A percentile compares a stretch with the other conserved stretches of the same genome.
Evolutionary conservation across 1,140 invertebrate species (phyloP).

Genomic region (Euglossa dilemma): DNA sequence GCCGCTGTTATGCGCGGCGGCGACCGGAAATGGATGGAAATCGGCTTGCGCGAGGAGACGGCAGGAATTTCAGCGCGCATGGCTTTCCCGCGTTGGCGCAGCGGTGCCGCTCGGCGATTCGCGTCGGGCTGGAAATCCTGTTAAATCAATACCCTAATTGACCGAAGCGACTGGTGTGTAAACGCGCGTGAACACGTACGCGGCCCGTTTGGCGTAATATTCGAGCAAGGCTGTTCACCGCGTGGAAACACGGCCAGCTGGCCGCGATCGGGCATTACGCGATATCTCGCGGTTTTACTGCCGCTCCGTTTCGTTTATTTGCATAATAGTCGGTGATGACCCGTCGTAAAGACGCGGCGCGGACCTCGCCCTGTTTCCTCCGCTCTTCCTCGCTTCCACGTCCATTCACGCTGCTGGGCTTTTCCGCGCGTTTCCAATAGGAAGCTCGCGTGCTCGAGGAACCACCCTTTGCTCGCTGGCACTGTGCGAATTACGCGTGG

Average conservation of each 20-base stretch:
- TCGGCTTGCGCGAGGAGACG: neutral
- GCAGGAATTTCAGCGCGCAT: neutral
- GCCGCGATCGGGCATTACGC: slow-evolving; percentile 10
- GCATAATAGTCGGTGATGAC: slow-evolving; percentile 40
- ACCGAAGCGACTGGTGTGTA: slow-evolving; percentile 2
- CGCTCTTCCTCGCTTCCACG: neutral
- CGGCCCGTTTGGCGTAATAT: neutral
- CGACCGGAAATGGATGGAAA: neutral
- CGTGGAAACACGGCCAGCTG: neutral
- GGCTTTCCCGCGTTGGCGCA: neutral
- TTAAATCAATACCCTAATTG: slow-evolving; percentile 28
- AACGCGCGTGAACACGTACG: neutral
- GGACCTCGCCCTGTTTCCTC: slow-evolving; percentile 12
- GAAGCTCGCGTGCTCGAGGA: too few relatives aligned
- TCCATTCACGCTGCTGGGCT: neutral
- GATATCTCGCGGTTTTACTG: slow-evolving; percentile 32
- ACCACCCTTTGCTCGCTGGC: too few relatives aligned
- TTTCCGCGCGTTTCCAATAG: neutral
- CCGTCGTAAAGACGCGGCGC: slow-evolving; percentile 25
- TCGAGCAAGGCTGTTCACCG: neutral
- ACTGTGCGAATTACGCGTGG: too few relatives aligned
- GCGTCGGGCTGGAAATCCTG: neutral
- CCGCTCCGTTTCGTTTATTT: slow-evolving; percentile 32
- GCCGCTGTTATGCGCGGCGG: neutral
- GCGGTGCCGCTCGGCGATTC: neutral